These are phyloP conservation scores for Leiothrix lutea DNA, from an alignment of 2,113 vertebrate species.

Conservation along the genomic window DNA sequence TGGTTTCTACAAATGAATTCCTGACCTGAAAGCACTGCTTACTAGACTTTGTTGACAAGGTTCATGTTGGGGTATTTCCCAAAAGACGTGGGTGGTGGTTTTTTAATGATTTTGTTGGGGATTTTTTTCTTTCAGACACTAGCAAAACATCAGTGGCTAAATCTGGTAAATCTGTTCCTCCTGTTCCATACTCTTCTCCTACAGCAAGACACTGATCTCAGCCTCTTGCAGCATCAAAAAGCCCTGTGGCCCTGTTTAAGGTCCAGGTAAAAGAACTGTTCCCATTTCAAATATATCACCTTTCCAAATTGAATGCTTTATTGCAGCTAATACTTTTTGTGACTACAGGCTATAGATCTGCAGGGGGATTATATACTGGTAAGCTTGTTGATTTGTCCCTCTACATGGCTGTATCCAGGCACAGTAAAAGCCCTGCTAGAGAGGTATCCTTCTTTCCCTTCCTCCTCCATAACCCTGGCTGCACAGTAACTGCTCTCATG, in stretches of 20 bases:
- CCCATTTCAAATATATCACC: background rate
- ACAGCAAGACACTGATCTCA: background rate
- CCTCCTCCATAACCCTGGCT: background rate
- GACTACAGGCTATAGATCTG: background rate
- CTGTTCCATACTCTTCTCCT: background rate
- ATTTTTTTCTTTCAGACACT: background rate
- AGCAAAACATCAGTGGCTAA: background rate
- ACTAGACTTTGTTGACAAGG: background rate
- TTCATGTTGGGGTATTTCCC: background rate
- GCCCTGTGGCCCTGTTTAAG: background rate
- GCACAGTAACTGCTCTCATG: background rate
- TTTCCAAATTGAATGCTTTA: background rate
- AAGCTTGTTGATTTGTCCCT: background rate
- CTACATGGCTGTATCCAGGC: background rate
- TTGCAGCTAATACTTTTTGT: background rate
- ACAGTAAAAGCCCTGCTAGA: background rate
- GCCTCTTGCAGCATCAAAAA: background rate
- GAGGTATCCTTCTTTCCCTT: background rate
- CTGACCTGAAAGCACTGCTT: background rate
- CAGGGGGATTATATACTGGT: background rate
- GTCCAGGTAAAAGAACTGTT: background rate
- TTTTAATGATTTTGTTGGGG: background rate
- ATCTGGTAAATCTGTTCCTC: background rate
- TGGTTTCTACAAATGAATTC: background rate
- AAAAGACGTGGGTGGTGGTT: background rate